Percentiles rank a stretch among this genome's conserved stretches.
Conservation (phyloP, 2,797 vertebrate genomes). For the Graptemys geographica region DNA sequence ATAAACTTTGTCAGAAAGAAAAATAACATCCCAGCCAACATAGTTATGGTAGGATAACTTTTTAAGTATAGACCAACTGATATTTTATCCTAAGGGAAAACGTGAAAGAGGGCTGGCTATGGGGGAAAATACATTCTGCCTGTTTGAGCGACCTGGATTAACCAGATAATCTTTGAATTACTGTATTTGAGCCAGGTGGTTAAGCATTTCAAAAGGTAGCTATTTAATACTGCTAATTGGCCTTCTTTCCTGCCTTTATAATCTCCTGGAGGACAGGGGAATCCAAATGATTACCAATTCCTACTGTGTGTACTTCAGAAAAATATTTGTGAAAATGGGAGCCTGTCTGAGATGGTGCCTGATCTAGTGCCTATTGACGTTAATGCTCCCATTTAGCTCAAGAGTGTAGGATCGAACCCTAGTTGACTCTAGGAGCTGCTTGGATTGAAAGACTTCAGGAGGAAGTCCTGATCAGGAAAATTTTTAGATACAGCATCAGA, state of each 20-base stretch:
- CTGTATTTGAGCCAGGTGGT: not conserved
- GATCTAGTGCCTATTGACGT: not conserved
- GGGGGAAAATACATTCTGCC: not conserved
- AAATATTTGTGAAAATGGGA: not conserved
- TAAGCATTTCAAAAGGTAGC: not conserved
- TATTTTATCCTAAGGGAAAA: not conserved
- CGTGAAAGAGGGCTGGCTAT: not conserved
- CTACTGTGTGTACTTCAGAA: not conserved
- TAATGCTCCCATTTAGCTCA: not conserved
- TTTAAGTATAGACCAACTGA: not conserved
- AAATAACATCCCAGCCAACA: not conserved
- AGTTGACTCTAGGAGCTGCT: not conserved
- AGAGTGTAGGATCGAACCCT: not conserved
- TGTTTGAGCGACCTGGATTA: not conserved
- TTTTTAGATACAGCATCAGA: not conserved
- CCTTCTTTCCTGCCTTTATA: not conserved
- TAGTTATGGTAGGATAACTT: not conserved
- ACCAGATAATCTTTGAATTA: not conserved
- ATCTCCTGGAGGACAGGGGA: not conserved
- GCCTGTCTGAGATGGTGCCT: not conserved
- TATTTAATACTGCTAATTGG: not conserved
- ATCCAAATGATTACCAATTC: not conserved
- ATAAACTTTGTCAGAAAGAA: not conserved
- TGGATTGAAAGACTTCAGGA: not conserved
- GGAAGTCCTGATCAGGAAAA: not conserved